These are phyloP conservation scores for Ammospiza nelsoni DNA, from an alignment of 2,113 vertebrate species.

Conservation along the genomic window DNA sequence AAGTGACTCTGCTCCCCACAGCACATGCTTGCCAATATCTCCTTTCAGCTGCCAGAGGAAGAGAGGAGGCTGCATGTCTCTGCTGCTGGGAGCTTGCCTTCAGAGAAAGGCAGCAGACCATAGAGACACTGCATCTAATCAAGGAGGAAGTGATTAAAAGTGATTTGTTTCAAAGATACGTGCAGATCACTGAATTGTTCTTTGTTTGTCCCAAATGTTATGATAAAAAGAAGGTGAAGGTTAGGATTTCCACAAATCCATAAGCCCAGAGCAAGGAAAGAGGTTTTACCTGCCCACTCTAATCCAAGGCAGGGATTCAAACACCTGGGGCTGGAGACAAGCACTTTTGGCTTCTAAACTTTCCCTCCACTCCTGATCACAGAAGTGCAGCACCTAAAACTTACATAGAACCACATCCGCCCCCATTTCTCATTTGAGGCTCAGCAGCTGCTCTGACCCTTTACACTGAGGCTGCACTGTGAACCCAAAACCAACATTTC, in stretches of 20 bases:
- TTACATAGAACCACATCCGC: background rate
- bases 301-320: background rate
- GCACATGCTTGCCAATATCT: slow-evolving; percentile 46
- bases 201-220: background rate
- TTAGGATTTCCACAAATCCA: background rate
- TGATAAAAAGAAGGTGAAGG: background rate
- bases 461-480: background rate
- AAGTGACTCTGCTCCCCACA: slow-evolving; percentile 66
- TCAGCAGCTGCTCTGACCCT: background rate
- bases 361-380: background rate
- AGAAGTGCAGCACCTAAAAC: background rate
- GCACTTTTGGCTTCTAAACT: background rate
- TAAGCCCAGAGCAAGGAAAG: background rate
- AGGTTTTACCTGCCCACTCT: background rate
- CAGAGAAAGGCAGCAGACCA: slow-evolving; percentile 7
- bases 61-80: background rate
- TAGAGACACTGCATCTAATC: background rate
- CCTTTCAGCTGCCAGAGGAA: slow-evolving; percentile 63
- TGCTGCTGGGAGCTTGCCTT: background rate
- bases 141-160: slow-evolving; percentile 30
- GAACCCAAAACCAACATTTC: background rate
- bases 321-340: background rate
- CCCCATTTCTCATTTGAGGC: background rate
- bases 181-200: background rate
- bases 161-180: background rate